Conservation (phyloP, 2,888 invertebrate genomes). For the Drosophila melanocephala region DNA sequence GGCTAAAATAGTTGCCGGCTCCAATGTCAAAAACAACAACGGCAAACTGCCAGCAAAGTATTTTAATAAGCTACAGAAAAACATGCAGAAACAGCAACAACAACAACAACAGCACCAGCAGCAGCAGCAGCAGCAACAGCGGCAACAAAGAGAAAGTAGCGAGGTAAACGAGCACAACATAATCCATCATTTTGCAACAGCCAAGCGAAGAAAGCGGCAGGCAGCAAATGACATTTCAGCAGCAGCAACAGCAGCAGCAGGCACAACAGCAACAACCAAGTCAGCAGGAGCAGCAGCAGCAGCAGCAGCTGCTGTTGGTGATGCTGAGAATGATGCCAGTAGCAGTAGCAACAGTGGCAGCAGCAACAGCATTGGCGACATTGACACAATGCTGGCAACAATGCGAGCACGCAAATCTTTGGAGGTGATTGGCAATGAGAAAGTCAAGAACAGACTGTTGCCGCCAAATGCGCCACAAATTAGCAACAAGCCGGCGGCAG, state of each 20-base stretch:
- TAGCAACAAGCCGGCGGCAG: constrained; percentile 75
- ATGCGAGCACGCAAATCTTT: constrained; percentile 83
- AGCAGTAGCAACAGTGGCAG: constrained; percentile 36
- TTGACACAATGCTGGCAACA: constrained; percentile 64
- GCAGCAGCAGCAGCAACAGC: constrained; percentile 56
- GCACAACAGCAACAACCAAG: constrained; percentile 41
- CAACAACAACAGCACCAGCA: constrained; percentile 52
- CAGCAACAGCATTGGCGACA: constrained; percentile 47
- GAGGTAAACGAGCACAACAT: constrained; percentile 74
- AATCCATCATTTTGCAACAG: constrained; percentile 81
- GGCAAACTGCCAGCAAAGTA: constrained; percentile 76
- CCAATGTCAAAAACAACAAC: constrained; percentile 59
- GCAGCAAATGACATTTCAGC: constrained; percentile 68
- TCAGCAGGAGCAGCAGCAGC: constrained; percentile 27
- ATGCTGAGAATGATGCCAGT: constrained; percentile 51
- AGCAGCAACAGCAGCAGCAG: constrained; percentile 46
- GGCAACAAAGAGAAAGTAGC: constrained; percentile 39
- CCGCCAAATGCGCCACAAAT: constrained; percentile 82
- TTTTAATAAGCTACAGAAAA: constrained; percentile 83
- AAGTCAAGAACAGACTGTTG: constrained; percentile 50
- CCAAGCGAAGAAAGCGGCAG: constrained; percentile 68
- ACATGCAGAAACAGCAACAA: constrained; percentile 73
- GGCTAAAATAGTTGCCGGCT: constrained; percentile 53
- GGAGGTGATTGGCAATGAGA: constrained; percentile 61
- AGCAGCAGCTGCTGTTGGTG: constrained; percentile 34